phyloP scores from a whole-genome alignment of 2,888 invertebrate species.

The Drosophila meridiana region DNA sequence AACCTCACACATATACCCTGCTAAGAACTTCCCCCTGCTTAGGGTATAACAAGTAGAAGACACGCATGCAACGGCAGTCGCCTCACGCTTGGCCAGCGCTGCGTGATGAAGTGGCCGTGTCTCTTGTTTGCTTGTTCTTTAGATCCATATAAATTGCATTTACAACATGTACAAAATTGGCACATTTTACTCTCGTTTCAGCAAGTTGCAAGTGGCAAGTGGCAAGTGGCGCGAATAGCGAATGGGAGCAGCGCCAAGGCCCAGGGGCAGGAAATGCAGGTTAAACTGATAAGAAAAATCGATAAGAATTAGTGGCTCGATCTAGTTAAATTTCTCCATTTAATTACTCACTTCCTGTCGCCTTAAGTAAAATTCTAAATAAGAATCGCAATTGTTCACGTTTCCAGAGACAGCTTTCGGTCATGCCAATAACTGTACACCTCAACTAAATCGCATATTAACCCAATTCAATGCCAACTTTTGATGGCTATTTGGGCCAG shows the following conservation, averaged over 20 bases:
- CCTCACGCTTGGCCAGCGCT: constrained; percentile 75
- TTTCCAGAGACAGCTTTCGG: not conserved
- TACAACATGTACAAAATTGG: constrained; percentile 62
- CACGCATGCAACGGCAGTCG: constrained; percentile 42
- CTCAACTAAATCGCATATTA: constrained; percentile 41
- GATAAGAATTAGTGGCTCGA: constrained; percentile 12
- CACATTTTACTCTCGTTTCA: constrained; percentile 78
- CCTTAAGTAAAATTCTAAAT: not conserved
- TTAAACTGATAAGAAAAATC: constrained; percentile 56
- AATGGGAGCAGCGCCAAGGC: constrained; percentile 63
- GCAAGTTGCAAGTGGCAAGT: constrained; percentile 41
- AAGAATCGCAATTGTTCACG: not conserved
- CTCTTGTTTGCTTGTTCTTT: constrained; percentile 59
- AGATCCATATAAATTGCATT: constrained; percentile 56
- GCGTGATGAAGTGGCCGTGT: constrained; percentile 79
- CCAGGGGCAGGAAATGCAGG: constrained; percentile 56
- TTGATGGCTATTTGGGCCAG: constrained; percentile 39
- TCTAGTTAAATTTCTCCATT: not conserved
- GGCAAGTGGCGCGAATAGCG: constrained; percentile 36
- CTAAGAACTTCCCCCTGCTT: no score
- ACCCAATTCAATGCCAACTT: constrained; percentile 54
- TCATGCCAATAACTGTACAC: constrained; percentile 29
- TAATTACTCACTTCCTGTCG: constrained; percentile 4
- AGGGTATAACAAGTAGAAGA: constrained; percentile 25
- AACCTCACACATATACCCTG: not conserved